phyloP scores from a whole-genome alignment of 1,140 invertebrate genomes.

The Xylocopa sonorina region DNA sequence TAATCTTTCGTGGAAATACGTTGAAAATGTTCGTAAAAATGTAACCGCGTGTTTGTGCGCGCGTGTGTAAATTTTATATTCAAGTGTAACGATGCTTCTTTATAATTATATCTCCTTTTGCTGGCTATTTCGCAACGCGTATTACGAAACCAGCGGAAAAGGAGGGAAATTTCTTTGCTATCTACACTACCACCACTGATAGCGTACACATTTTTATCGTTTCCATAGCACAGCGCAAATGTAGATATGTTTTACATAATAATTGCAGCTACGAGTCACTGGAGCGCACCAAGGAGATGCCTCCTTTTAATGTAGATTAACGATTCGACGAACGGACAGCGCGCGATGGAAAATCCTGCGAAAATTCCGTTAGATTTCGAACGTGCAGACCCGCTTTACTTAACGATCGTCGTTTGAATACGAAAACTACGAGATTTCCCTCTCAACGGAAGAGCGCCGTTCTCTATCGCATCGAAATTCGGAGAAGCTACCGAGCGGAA shows the following conservation, averaged over 20 bases:
- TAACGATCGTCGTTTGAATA: too few relatives aligned
- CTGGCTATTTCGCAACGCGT: slow-evolving; percentile 18
- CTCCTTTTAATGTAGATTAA: not conserved
- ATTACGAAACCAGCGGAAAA: slow-evolving; percentile 25
- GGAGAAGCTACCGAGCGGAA: not conserved
- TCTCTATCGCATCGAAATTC: not conserved
- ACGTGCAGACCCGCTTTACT: too few relatives aligned
- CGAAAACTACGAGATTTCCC: too few relatives aligned
- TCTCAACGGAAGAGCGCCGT: too few relatives aligned
- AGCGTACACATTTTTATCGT: slow-evolving; percentile 1
- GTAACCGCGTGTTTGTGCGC: too few relatives aligned
- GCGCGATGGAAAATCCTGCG: too few relatives aligned
- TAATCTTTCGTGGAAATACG: not conserved
- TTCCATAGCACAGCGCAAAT: not conserved
- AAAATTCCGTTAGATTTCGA: too few relatives aligned
- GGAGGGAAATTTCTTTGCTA: slow-evolving; percentile 32
- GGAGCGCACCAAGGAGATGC: not conserved
- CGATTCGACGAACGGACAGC: not conserved
- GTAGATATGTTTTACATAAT: slow-evolving; percentile 10
- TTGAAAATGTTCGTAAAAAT: not conserved
- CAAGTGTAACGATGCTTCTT: not conserved
- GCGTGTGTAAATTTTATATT: slow-evolving; percentile 1
- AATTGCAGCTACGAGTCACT: slow-evolving; percentile 1
- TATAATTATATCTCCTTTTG: slow-evolving; percentile 19
- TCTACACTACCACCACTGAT: slow-evolving; percentile 1